Evolutionary conservation across 2,797 vertebrate genomes (phyloP).

Genomic region (Sebastes trivittatus): DNA sequence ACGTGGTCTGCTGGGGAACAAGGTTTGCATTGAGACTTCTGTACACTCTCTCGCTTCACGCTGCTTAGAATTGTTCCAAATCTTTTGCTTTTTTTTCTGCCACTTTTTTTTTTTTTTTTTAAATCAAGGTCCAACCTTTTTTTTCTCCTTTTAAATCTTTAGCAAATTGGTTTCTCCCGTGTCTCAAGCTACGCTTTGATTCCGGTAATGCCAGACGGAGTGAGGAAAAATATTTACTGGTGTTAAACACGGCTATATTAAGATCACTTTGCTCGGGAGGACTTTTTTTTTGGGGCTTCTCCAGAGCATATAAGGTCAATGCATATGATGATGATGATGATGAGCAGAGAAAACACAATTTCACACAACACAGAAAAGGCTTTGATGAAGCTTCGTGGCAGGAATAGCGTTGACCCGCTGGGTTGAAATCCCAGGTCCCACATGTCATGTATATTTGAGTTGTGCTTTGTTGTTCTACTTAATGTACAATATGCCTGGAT

Average conservation of each 20-base stretch:
- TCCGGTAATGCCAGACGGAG: slow-evolving; percentile 60
- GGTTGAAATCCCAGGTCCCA: slow-evolving; percentile 63
- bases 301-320: slow-evolving; percentile 52
- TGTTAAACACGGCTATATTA: slow-evolving; percentile 71
- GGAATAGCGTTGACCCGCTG: slow-evolving; percentile 53
- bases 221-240: slow-evolving; percentile 69
- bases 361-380: slow-evolving; percentile 34
- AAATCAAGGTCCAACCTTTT: slow-evolving; percentile 58
- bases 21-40: slow-evolving; percentile 81
- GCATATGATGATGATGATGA: slow-evolving; percentile 15
- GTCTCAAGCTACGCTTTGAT: slow-evolving; percentile 72
- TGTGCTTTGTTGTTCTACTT: slow-evolving; percentile 77
- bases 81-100: slow-evolving; percentile 42
- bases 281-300: slow-evolving; percentile 27
- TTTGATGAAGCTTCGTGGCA: slow-evolving; percentile 57
- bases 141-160: slow-evolving; percentile 67
- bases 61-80: slow-evolving; percentile 80
- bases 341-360: slow-evolving; percentile 5
- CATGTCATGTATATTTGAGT: slow-evolving; percentile 78
- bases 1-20: slow-evolving; percentile 77
- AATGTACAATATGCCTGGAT: slow-evolving; percentile 71
- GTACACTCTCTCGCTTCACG: slow-evolving; percentile 73
- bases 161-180: slow-evolving; percentile 62
- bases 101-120: background rate
- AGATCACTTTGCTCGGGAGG: slow-evolving; percentile 56